A percentile compares a stretch with the other conserved stretches of the same genome.
Conservation (phyloP, 2,113 vertebrate species). For the Haplochromis burtoni region DNA sequence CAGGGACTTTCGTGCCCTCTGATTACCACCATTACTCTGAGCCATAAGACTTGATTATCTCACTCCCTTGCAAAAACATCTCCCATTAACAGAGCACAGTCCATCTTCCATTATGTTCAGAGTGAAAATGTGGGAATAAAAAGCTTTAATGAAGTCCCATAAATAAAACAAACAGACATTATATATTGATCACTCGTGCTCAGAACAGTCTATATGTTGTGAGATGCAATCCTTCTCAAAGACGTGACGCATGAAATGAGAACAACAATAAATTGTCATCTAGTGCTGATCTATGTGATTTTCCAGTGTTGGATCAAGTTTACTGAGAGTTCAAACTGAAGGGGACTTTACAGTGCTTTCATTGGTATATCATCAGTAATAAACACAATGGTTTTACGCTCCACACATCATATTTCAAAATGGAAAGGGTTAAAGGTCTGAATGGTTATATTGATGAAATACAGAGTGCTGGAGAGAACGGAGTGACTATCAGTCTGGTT, state of each 20-base stretch:
- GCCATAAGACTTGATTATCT: not conserved
- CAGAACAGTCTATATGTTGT: not conserved
- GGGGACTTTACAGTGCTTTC: not conserved
- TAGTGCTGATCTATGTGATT: not conserved
- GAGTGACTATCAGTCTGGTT: not conserved
- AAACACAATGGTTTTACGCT: not conserved
- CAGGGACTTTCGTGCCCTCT: not conserved
- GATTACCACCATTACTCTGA: not conserved
- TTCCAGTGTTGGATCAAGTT: not conserved
- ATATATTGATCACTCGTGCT: not conserved
- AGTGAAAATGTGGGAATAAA: not conserved
- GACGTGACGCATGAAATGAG: not conserved
- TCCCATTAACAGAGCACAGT: not conserved
- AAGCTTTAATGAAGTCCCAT: not conserved
- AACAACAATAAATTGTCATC: not conserved
- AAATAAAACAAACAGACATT: not conserved
- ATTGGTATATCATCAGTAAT: not conserved
- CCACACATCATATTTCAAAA: not conserved
- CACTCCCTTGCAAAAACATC: not conserved
- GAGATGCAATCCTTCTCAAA: not conserved
- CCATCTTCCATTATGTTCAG: not conserved
- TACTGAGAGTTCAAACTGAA: not conserved
- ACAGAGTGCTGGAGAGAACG: accelerated
- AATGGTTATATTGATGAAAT: not conserved
- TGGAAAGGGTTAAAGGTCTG: not conserved